Conservation (phyloP, 1,140 invertebrate species). For the Caenorhabditis brenneri region DNA sequence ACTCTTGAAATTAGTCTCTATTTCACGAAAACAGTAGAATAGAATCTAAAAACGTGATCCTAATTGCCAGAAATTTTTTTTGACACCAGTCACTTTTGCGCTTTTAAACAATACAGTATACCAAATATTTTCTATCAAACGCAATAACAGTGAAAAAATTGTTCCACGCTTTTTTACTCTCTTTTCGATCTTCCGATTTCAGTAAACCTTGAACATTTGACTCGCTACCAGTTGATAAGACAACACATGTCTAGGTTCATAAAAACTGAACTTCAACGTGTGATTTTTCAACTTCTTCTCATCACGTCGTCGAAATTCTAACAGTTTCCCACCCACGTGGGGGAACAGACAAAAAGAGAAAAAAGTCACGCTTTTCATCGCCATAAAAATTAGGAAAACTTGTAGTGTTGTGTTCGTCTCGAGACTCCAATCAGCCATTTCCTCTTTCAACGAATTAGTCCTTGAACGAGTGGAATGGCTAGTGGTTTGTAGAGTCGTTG, state of each 20-base stretch:
- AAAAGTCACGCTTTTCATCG: not conserved
- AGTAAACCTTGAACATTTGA: constrained; percentile 1
- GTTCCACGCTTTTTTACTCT: not conserved
- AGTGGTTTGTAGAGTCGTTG: not conserved
- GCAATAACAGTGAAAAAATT: not conserved
- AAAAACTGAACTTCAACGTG: too few species aligned
- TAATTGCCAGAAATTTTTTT: too few species aligned
- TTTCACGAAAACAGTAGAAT: too few species aligned
- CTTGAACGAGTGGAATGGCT: not conserved
- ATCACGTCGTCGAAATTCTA: not conserved
- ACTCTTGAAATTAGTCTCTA: too few species aligned
- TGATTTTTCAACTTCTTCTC: not conserved
- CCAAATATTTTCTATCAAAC: too few species aligned
- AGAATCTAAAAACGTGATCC: too few species aligned
- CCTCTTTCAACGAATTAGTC: not conserved
- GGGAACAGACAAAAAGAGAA: too few species aligned
- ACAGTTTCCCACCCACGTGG: not conserved
- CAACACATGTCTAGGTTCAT: not conserved
- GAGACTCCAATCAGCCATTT: not conserved
- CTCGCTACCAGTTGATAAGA: not conserved
- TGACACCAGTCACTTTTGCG: too few species aligned
- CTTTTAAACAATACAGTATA: too few species aligned
- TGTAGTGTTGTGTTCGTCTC: not conserved
- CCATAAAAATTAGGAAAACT: not conserved
- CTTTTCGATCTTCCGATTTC: too few species aligned